These are phyloP conservation scores for Onychomys arenicola DNA, from an alignment of 2,797 vertebrate genomes.

Conservation along the genomic window DNA sequence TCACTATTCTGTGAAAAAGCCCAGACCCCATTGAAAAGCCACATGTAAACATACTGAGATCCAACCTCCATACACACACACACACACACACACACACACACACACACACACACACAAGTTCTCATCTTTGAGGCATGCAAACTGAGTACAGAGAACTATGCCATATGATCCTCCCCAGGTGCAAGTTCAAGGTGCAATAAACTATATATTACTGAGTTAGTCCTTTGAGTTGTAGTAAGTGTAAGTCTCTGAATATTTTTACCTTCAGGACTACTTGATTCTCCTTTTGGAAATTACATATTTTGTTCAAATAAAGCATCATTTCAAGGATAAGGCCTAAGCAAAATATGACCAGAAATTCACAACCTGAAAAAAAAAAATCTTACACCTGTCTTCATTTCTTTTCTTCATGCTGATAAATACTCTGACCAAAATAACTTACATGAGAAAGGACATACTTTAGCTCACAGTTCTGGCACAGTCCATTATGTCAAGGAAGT, in stretches of 20 bases:
- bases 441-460: not conserved
- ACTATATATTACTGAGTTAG: not conserved
- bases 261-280: not conserved
- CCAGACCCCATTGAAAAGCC: not conserved
- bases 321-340: not conserved
- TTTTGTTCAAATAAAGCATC: slow-evolving; percentile 33
- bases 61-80: not conserved
- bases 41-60: not conserved
- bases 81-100: too few species aligned
- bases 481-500: too few species aligned
- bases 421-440: not conserved
- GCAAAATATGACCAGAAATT: not conserved
- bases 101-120: not conserved
- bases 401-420: not conserved
- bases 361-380: not conserved
- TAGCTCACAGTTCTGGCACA: not conserved
- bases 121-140: not conserved
- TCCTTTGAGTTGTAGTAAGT: not conserved
- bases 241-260: not conserved
- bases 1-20: not conserved
- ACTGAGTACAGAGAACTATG: not conserved
- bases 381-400: not conserved
- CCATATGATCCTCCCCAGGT: not conserved
- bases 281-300: not conserved
- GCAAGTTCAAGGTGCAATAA: not conserved